These are phyloP conservation scores for Chelon auratus DNA, from an alignment of 2,797 vertebrate genomes.

Conservation along the genomic window DNA sequence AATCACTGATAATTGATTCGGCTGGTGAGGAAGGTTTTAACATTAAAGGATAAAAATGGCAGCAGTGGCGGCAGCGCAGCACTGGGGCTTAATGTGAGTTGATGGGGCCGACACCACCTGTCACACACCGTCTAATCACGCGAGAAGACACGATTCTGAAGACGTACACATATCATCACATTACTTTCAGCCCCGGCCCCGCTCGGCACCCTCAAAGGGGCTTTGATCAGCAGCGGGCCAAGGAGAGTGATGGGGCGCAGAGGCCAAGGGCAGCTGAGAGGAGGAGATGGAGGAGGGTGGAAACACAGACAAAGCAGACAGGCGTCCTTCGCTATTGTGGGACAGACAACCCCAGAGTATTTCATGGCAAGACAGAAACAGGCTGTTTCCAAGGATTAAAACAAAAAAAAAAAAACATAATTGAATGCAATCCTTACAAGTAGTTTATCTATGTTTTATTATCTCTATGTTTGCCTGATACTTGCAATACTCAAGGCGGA, in stretches of 20 bases:
- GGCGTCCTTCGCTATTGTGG: constrained; percentile 21
- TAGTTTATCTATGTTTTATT: constrained; percentile 16
- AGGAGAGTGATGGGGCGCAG: constrained; percentile 28
- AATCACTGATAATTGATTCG: constrained; percentile 80
- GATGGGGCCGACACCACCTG: constrained; percentile 67
- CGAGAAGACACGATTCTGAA: constrained; percentile 48
- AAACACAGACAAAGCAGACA: constrained; percentile 13
- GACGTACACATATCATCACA: constrained; percentile 59
- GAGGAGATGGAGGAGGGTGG: constrained; percentile 1
- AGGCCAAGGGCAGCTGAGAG: constrained; percentile 47
- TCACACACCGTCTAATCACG: constrained; percentile 73
- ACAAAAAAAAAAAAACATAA: neutral
- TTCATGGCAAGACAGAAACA: constrained; percentile 19
- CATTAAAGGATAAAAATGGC: constrained; percentile 71
- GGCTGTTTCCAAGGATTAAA: neutral
- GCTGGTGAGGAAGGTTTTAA: constrained; percentile 71
- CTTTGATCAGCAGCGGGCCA: constrained; percentile 73
- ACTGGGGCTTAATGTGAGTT: constrained; percentile 62
- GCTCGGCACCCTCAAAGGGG: constrained; percentile 64
- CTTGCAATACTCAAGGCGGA: constrained; percentile 13
- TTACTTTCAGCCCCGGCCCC: constrained; percentile 38
- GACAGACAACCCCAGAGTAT: constrained; percentile 35
- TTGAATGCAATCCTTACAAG: neutral
- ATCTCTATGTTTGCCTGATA: constrained; percentile 5
- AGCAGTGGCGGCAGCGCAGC: constrained; percentile 29